Percentiles rank a stretch among this genome's conserved stretches.
These are phyloP conservation scores for Ellobium chinense DNA, from an alignment of 2,888 invertebrate species.

Conservation along the genomic window DNA sequence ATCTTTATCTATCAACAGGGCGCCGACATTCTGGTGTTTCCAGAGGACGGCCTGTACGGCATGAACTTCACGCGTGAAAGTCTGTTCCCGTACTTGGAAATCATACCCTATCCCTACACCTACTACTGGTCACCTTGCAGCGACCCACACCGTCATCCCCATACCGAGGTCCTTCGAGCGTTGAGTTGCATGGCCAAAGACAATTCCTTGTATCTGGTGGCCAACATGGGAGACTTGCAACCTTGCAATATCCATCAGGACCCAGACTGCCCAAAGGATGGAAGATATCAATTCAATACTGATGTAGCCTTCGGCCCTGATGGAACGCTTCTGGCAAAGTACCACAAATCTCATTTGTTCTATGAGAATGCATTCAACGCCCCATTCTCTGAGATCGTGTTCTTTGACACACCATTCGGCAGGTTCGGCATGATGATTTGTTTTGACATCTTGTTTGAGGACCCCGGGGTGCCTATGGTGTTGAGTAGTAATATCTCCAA, in stretches of 20 bases:
- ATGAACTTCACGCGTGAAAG: slow-evolving; percentile 55
- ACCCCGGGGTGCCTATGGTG: slow-evolving; percentile 84
- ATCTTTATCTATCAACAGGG: slow-evolving; percentile 79
- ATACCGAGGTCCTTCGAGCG: slow-evolving; percentile 50
- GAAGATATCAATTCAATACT: slow-evolving; percentile 84
- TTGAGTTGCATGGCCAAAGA: slow-evolving; percentile 82
- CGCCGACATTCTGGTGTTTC: slow-evolving; percentile 89
- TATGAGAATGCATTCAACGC: slow-evolving; percentile 79
- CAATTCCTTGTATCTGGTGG: slow-evolving; percentile 84
- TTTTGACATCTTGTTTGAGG: slow-evolving; percentile 89
- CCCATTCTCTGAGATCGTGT: slow-evolving; percentile 50
- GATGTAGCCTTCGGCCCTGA: slow-evolving; percentile 87
- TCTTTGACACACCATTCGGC: slow-evolving; percentile 66
- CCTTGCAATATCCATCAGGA: slow-evolving; percentile 79
- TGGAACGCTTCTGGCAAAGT: slow-evolving; percentile 87
- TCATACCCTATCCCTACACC: slow-evolving; percentile 78
- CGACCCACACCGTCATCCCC: slow-evolving; percentile 39
- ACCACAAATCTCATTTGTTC: slow-evolving; percentile 81
- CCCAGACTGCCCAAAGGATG: slow-evolving; percentile 51
- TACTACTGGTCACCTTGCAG: slow-evolving; percentile 78
- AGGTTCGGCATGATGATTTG: slow-evolving; percentile 86
- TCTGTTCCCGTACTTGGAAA: slow-evolving; percentile 59
- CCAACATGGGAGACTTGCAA: slow-evolving; percentile 85
- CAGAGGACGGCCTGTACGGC: slow-evolving; percentile 83
- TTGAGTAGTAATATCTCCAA: slow-evolving; percentile 78